A percentile compares a stretch with the other conserved stretches of the same genome.
Evolutionary conservation across 2,113 vertebrate genomes (phyloP).

Genomic region (Erpornis zantholeuca): DNA sequence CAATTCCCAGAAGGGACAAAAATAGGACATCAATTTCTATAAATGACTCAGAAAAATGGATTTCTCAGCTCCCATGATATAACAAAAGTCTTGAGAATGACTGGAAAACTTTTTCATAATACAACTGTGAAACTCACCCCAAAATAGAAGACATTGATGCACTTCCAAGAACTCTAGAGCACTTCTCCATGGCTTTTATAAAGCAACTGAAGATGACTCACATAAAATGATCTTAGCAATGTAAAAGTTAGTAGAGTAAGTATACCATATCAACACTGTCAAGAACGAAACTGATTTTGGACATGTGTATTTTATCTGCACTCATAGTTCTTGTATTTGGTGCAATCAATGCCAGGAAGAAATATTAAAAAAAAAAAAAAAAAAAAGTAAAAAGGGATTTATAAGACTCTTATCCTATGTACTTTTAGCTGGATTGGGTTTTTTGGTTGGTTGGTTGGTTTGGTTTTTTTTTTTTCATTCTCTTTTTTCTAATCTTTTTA

Average conservation of each 20-base stretch:
- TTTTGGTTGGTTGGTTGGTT: no score
- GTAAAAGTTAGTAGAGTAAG: background rate
- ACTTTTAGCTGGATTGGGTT: rapidly evolving
- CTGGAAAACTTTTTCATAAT: background rate
- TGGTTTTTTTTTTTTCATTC: rapidly evolving
- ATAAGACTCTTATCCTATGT: background rate
- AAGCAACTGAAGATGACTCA: background rate
- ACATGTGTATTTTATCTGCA: background rate
- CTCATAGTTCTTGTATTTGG: background rate
- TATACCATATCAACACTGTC: rapidly evolving
- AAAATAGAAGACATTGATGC: background rate
- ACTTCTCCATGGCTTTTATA: background rate
- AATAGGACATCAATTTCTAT: background rate
- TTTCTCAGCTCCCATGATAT: background rate
- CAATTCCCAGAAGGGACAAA: background rate
- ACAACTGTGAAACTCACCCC: background rate
- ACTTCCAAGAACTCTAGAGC: background rate
- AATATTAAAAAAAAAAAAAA: background rate
- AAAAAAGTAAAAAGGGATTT: rapidly evolving
- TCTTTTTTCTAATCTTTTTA: rapidly evolving
- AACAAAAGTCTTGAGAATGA: background rate
- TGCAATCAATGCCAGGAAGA: rapidly evolving
- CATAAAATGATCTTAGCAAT: background rate
- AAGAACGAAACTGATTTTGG: background rate
- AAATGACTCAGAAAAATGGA: background rate